Conservation (phyloP, 1,140 invertebrate genomes). For the Apis florea region DNA sequence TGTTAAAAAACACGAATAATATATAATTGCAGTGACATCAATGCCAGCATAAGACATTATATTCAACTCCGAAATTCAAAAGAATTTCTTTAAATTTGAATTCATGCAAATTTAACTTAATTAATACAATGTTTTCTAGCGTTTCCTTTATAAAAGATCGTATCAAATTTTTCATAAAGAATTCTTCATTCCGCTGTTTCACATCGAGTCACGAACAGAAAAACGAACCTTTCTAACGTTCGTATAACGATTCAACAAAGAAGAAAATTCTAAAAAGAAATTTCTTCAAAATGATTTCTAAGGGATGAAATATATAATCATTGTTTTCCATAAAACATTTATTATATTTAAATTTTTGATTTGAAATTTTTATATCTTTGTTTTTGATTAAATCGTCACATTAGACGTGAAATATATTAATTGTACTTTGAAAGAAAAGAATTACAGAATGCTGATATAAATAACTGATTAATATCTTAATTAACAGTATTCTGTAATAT, state of each 20-base stretch:
- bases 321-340: no score
- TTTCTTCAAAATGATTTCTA: background rate
- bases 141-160: no score
- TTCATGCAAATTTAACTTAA: background rate
- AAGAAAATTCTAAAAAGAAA: background rate
- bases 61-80: background rate
- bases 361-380: background rate
- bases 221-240: background rate
- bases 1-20: background rate
- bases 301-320: background rate
- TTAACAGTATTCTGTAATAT: no score
- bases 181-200: background rate
- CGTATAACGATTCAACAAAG: background rate
- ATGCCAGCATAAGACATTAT: constrained; percentile 15
- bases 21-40: constrained; percentile 6
- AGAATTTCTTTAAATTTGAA: background rate
- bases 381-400: background rate
- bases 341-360: no score
- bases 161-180: background rate
- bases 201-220: constrained; percentile 1
- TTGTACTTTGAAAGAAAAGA: no score
- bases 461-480: no score
- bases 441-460: no score
- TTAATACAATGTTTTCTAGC: background rate
- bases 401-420: background rate